Base-by-base conservation (phyloP, 1,140 invertebrate genomes). In the Formica exsecta region DNA sequence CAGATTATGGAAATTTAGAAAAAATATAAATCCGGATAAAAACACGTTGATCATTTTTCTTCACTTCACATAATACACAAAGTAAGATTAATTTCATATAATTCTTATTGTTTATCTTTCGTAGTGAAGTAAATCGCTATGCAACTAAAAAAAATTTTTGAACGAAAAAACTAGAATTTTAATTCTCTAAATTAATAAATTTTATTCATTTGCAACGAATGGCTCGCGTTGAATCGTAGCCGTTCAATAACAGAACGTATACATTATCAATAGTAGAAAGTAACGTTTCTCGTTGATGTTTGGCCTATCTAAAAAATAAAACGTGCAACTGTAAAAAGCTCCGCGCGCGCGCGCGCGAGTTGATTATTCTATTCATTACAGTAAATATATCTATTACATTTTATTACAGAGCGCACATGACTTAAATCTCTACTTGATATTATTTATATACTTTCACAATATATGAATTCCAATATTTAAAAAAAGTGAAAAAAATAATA, bases 191-290 rank as follows among this genome's bases (percentile, higher is more conserved):
- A 29, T 29, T 29, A 29, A 4, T 62, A 48, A 83, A 83, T 48
- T 29, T 73, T 38, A 29, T 29, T 29, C 25, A 29, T 29, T 29
- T 29, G 25, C 25, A 29, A 73, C 73, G 25, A 22, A 41, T 48
- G 41, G 8, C 16, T 74, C n/a, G 8, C 25, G 8, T 51, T 83
- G 11, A 36, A 22, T 81, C 41, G 13, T 25, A 38, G 4, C 51
- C 11, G 3, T 61, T 41, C 68, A 73, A 74, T 83, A 83, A 48
- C 44, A 70, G 38, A 73, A 81, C 22, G 29, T 61, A 32, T 59
- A 48, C 13, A 22, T 73, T 74, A 83, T 73, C 61, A 74, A 74
- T 38, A 36, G 25, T 83, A 83, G 79, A 83, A 74, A 83, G 68
- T 81, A 71, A 81, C 54, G 16, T 62, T 73, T 36, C 68, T 59